Conservation (phyloP, 2,888 invertebrate genomes). For the Hypena proboscidalis region DNA sequence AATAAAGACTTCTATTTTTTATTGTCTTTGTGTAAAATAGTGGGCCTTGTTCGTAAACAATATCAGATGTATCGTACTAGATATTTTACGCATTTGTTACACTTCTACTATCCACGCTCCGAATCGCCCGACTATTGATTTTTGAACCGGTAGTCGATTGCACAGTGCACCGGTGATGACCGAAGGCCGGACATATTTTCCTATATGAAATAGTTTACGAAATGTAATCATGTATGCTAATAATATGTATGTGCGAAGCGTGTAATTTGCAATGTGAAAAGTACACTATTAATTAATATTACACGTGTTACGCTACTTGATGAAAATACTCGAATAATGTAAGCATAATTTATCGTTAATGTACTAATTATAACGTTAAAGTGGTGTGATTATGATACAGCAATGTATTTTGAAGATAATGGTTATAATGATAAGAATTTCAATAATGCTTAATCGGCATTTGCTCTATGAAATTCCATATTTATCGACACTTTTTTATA, state of each 20-base stretch:
- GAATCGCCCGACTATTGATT: conserved; percentile 48
- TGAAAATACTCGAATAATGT: conserved; percentile 10
- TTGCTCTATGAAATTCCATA: too few species aligned
- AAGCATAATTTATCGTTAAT: conserved; percentile 13
- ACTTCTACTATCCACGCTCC: conserved; percentile 47
- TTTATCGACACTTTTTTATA: too few species aligned
- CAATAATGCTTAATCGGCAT: too few species aligned
- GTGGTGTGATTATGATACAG: background rate
- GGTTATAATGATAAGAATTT: background rate
- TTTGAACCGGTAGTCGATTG: conserved; percentile 60
- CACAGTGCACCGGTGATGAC: conserved; percentile 27
- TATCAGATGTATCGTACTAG: too few species aligned
- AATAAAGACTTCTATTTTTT: too few species aligned
- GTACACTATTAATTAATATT: conserved; percentile 28
- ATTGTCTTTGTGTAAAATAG: too few species aligned
- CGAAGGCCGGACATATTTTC: conserved; percentile 43
- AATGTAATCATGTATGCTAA: conserved; percentile 54
- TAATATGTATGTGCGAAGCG: conserved; percentile 16
- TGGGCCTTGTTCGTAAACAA: too few species aligned
- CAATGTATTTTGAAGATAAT: too few species aligned
- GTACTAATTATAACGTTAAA: background rate
- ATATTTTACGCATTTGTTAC: too few species aligned
- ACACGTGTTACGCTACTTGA: conserved; percentile 12
- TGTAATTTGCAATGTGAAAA: conserved; percentile 27
- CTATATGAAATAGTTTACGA: conserved; percentile 47